A percentile compares a stretch with the other conserved stretches of the same genome.
Conservation (phyloP, 2,888 invertebrate genomes). For the Helleia helle region DNA sequence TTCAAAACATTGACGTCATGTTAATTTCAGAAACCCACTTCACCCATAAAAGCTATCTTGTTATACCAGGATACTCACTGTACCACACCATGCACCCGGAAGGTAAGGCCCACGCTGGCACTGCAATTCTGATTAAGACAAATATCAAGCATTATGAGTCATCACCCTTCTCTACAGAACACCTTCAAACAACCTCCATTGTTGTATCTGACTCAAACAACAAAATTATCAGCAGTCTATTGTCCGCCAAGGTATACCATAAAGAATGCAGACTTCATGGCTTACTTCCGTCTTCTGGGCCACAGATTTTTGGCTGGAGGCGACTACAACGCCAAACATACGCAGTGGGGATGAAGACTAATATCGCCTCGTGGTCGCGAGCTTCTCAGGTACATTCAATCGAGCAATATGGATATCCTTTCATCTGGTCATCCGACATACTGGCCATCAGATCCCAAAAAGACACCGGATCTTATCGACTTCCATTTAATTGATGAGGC, state of each 20-base stretch:
- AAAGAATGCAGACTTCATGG: background rate
- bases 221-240: slow-evolving; percentile 10
- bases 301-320: slow-evolving; percentile 15
- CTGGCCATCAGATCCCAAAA: background rate
- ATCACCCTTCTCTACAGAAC: background rate
- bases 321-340: slow-evolving; percentile 18
- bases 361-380: slow-evolving; percentile 10
- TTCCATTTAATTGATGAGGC: background rate
- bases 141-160: background rate
- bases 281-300: slow-evolving; percentile 10
- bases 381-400: no score
- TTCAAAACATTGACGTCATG: background rate
- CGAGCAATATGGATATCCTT: background rate
- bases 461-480: background rate
- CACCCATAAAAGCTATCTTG: background rate
- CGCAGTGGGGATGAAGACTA: slow-evolving; percentile 16
- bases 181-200: slow-evolving; percentile 9
- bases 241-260: slow-evolving; percentile 13
- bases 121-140: background rate
- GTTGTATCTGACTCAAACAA: background rate
- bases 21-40: background rate
- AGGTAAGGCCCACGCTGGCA: background rate
- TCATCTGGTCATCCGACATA: background rate
- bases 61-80: background rate
- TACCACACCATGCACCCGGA: background rate